A percentile compares a stretch with the other conserved stretches of the same genome.
Evolutionary conservation across 1,140 invertebrate species (phyloP).

Genomic region (Drosophila lacertosa): DNA sequence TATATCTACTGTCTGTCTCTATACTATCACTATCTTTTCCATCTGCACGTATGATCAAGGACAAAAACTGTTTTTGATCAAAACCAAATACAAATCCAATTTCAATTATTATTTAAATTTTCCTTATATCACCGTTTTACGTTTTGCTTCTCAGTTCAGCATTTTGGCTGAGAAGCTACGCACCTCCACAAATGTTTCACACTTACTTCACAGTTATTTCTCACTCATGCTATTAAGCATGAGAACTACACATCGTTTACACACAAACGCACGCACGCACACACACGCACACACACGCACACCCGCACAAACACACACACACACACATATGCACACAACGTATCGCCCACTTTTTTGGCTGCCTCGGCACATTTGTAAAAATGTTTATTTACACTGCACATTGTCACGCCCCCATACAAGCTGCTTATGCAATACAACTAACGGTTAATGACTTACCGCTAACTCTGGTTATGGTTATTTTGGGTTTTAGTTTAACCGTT

Average conservation of each 20-base stretch:
- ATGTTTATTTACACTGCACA: constrained; percentile 66
- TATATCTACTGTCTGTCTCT: constrained; percentile 29
- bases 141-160: constrained; percentile 40
- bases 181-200: constrained; percentile 35
- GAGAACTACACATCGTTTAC: constrained; percentile 26
- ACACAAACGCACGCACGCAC: constrained; percentile 14
- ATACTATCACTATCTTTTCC: constrained; percentile 1
- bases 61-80: neutral
- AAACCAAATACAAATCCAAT: constrained; percentile 1
- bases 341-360: constrained; percentile 16
- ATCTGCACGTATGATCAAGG: constrained; percentile 15
- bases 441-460: constrained; percentile 26
- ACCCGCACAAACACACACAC: constrained; percentile 29
- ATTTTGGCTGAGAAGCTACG: constrained; percentile 33
- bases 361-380: constrained; percentile 40
- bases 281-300: constrained; percentile 18
- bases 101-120: constrained; percentile 21
- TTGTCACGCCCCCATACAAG: constrained; percentile 53
- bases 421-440: constrained; percentile 71
- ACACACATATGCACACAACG: constrained; percentile 23
- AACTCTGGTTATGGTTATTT: constrained; percentile 18
- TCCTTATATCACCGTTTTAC: constrained; percentile 22
- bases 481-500: constrained; percentile 9
- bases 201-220: constrained; percentile 28
- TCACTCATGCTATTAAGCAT: constrained; percentile 63